Percentiles rank a stretch among this genome's conserved stretches.
Evolutionary conservation across 2,888 invertebrate species (phyloP).

Genomic region (Alentia gelatinosa): DNA sequence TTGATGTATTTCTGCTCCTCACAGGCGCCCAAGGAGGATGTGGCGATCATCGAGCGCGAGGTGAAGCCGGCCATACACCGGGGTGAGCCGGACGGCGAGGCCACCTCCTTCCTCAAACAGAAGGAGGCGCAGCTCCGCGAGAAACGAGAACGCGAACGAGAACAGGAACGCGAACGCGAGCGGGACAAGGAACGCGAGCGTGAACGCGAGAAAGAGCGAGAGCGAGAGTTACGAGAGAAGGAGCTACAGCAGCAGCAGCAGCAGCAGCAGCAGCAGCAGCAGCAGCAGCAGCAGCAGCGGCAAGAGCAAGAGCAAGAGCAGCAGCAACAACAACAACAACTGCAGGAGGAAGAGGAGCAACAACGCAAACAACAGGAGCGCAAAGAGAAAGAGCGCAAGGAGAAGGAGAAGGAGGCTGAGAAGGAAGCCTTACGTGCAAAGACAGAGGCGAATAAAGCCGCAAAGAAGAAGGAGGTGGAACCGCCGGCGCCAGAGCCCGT

Average conservation of each 20-base stretch:
- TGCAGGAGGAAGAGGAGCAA: too few relatives aligned
- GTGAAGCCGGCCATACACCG: neutral
- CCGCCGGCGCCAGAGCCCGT: neutral
- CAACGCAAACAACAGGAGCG: too few relatives aligned
- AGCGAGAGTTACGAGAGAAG: neutral
- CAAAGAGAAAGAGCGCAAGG: neutral
- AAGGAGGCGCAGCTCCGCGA: constrained; percentile 64
- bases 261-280: constrained; percentile 19
- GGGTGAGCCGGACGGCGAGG: constrained; percentile 50
- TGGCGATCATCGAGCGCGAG: constrained; percentile 24
- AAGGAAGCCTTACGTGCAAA: neutral
- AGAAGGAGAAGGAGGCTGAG: neutral
- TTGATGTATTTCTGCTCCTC: neutral
- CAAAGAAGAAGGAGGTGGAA: neutral
- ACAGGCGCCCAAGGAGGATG: constrained; percentile 54
- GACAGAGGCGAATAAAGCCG: neutral
- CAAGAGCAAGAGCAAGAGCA: neutral
- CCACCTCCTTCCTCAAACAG: constrained; percentile 62
- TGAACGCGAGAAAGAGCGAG: neutral
- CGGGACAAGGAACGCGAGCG: neutral
- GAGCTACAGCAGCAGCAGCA: neutral
- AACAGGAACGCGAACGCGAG: constrained; percentile 23
- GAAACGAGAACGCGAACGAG: constrained; percentile 59
- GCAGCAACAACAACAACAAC: neutral
- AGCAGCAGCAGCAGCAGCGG: constrained; percentile 5